Evolutionary conservation across 2,113 vertebrate genomes (phyloP), one percentile per base, ranked within the genome.

Genomic region (Sorex fumeus): DNA sequence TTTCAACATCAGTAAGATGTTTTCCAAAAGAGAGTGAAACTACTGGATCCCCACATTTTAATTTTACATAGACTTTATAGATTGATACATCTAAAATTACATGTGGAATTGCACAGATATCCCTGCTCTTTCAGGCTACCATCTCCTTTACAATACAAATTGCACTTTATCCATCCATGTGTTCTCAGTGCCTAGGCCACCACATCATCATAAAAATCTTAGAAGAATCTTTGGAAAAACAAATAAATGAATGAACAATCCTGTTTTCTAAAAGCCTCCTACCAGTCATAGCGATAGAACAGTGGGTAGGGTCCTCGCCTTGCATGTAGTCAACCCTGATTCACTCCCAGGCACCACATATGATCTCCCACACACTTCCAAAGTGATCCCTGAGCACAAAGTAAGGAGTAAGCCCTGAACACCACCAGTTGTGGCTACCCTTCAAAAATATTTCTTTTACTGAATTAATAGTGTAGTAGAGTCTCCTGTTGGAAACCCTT

Each of bases 401-500:
- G 19, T 23, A 19, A 60, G 57, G 57, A 60, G 57, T 60, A 60
- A 60, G 19, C 57, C 57, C 18, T 23, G 21, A 60, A 60, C 18
- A 60, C 19, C 57, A 60, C 57, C 4, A 60, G 57, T 60, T 60
- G 57, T 60, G 15, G 6, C 19, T 13, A 6, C 13, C 47, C 47
- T 13, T 50, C 47, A 50, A 18, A 57, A 57, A 57, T 4, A 18
- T 57, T 57, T 57, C 16, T 18, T 86, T 88, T 32, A 78, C 72
- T 45, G 2, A 84, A 32, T 75, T 67, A 75, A 67, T 13, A 18
- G 4, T 8, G 1, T 71, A 70, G 67, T 47, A 40, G 6, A 66
- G n/a, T 87, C 30, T 93, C 64, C 69, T 1, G 36, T 82, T 71
- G 15, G 36, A 79, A 67, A 53, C 67, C 9, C n/a, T 88, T 76